A percentile compares a stretch with the other conserved stretches of the same genome.
These are phyloP conservation scores for Polypterus senegalus DNA, from an alignment of 2,113 vertebrate genomes.

Conservation along the genomic window DNA sequence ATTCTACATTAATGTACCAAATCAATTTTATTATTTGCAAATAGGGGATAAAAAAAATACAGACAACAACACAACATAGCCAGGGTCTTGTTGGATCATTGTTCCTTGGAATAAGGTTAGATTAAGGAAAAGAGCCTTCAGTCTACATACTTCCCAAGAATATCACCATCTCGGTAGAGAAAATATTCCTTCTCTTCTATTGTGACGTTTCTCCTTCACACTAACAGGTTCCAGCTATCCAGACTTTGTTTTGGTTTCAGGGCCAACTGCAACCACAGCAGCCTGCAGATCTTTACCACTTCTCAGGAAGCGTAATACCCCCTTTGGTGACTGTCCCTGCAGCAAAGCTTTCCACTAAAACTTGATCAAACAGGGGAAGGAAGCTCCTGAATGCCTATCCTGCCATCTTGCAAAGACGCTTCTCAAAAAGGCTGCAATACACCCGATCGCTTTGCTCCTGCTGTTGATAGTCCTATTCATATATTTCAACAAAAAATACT, in stretches of 20 bases:
- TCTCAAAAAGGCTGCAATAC: no score
- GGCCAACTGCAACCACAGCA: slow-evolving; percentile 79
- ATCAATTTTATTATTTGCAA: slow-evolving; percentile 80
- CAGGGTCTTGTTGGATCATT: neutral
- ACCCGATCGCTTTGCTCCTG: no score
- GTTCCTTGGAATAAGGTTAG: no score
- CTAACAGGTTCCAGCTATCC: slow-evolving; percentile 68
- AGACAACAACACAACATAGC: no score
- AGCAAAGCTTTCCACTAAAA: slow-evolving; percentile 75
- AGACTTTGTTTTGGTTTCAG: slow-evolving; percentile 65
- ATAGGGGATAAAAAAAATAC: slow-evolving; percentile 46
- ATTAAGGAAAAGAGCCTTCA: slow-evolving; percentile 36
- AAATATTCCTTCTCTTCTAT: slow-evolving; percentile 96
- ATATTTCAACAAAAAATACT: no score
- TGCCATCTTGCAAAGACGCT: no score
- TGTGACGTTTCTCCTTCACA: slow-evolving; percentile 78
- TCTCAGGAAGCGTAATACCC: slow-evolving; percentile 95
- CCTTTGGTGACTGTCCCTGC: slow-evolving; percentile 86
- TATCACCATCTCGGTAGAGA: slow-evolving; percentile 90
- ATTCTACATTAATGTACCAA: slow-evolving; percentile 45
- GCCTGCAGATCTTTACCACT: slow-evolving; percentile 86
- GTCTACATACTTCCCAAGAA: slow-evolving; percentile 87
- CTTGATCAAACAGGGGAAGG: slow-evolving; percentile 85
- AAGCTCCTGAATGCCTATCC: slow-evolving; percentile 79
- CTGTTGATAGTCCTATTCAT: no score